Conservation (phyloP, 2,888 invertebrate genomes). For the Malthinus seriepunctatus region DNA sequence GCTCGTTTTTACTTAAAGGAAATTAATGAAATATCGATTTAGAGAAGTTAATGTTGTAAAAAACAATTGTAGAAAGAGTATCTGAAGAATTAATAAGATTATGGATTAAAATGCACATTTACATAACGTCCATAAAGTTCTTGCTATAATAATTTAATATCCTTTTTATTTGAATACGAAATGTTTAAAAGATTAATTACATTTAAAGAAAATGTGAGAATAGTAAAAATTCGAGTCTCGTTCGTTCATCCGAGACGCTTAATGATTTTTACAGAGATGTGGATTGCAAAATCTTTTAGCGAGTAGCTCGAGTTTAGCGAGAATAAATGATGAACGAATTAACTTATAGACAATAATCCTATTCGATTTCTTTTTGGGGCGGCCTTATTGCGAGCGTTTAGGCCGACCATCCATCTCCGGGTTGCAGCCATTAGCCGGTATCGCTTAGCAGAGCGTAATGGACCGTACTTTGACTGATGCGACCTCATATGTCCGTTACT, state of each 20-base stretch:
- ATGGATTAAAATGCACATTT: no score
- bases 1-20: no score
- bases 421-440: constrained; percentile 55
- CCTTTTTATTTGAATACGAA: constrained; percentile 11
- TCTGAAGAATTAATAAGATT: no score
- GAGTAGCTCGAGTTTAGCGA: constrained; percentile 23
- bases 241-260: constrained; percentile 14
- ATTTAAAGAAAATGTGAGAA: constrained; percentile 12
- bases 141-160: background rate
- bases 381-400: constrained; percentile 38
- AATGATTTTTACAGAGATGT: constrained; percentile 20
- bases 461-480: constrained; percentile 42
- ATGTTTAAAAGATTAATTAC: constrained; percentile 20
- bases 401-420: constrained; percentile 54
- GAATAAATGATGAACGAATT: constrained; percentile 29
- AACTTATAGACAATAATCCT: constrained; percentile 38
- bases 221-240: constrained; percentile 19
- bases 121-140: background rate
- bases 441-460: constrained; percentile 49
- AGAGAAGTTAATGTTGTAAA: no score
- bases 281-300: constrained; percentile 18
- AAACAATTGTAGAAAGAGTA: no score
- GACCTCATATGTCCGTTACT: constrained; percentile 34
- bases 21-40: no score
- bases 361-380: constrained; percentile 33